A percentile compares a stretch with the other conserved stretches of the same genome.
Evolutionary conservation across 2,888 invertebrate species (phyloP).

Genomic region (Melanophora roralis): DNA sequence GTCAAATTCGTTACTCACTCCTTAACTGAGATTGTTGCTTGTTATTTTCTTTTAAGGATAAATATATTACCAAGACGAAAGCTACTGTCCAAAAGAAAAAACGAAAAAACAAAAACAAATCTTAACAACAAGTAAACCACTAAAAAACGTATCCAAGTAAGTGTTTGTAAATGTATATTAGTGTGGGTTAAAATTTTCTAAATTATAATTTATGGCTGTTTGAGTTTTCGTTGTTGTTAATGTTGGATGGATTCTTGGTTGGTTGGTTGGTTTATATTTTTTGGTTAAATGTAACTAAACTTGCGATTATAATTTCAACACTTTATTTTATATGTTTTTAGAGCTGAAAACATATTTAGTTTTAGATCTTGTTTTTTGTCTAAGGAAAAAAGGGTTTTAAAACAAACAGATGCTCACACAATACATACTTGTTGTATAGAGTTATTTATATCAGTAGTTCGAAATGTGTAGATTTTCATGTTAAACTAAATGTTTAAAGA

Average conservation of each 20-base stretch:
- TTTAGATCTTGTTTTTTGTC: background rate
- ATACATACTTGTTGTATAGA: too few relatives aligned
- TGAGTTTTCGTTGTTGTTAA: constrained; percentile 5
- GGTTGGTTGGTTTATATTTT: constrained; percentile 10
- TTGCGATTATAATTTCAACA: constrained; percentile 46
- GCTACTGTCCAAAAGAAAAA: constrained; percentile 1
- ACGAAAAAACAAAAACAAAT: background rate
- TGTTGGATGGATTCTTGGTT: too few relatives aligned
- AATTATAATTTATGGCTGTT: constrained; percentile 59
- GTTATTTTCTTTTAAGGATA: background rate
- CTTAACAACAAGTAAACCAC: constrained; percentile 33
- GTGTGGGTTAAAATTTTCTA: constrained; percentile 48
- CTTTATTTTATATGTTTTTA: constrained; percentile 14
- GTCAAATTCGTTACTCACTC: constrained; percentile 51
- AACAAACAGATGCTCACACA: too few relatives aligned
- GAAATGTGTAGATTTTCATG: too few relatives aligned
- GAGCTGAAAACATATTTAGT: constrained; percentile 6
- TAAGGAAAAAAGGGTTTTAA: too few relatives aligned
- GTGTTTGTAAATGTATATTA: background rate
- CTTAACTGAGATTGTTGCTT: background rate
- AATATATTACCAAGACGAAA: constrained; percentile 2
- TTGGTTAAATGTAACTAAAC: constrained; percentile 30
- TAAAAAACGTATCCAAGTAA: background rate
- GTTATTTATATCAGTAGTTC: too few relatives aligned
- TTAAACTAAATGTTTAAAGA: too few relatives aligned